These are phyloP conservation scores for Vidua chalybeata DNA, from an alignment of 2,113 vertebrate species.

Conservation along the genomic window DNA sequence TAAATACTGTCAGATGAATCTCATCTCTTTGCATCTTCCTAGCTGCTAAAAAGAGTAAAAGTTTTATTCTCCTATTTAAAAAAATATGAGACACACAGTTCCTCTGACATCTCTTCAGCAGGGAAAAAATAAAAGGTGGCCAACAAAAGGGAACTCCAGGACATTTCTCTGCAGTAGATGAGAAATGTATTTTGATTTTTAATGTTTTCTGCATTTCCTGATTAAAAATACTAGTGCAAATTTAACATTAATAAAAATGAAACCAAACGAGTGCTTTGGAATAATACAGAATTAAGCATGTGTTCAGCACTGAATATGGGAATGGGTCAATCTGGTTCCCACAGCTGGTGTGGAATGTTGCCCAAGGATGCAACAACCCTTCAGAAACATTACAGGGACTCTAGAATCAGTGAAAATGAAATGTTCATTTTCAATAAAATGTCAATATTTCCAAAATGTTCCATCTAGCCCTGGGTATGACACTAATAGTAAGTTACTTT, in stretches of 20 bases:
- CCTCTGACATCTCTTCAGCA: neutral
- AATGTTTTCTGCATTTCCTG: neutral
- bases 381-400: neutral
- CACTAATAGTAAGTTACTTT: neutral
- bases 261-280: accelerated
- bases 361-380: neutral
- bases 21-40: neutral
- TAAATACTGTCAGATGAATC: neutral
- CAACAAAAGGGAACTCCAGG: accelerated
- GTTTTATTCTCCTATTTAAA: neutral
- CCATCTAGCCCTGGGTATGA: neutral
- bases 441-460: neutral
- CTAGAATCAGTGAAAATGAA: neutral
- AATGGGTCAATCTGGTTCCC: neutral
- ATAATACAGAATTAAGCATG: neutral
- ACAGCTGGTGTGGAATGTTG: neutral
- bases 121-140: neutral
- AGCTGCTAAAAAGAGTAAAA: neutral
- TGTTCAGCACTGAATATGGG: neutral
- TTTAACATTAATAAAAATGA: neutral
- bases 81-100: neutral
- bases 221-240: neutral
- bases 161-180: neutral
- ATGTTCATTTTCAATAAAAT: neutral
- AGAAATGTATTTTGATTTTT: neutral